Percentiles rank a stretch among this genome's conserved stretches.
These are phyloP conservation scores for Sarcophaga bullata DNA, from an alignment of 1,140 invertebrate species.

Conservation along the genomic window DNA sequence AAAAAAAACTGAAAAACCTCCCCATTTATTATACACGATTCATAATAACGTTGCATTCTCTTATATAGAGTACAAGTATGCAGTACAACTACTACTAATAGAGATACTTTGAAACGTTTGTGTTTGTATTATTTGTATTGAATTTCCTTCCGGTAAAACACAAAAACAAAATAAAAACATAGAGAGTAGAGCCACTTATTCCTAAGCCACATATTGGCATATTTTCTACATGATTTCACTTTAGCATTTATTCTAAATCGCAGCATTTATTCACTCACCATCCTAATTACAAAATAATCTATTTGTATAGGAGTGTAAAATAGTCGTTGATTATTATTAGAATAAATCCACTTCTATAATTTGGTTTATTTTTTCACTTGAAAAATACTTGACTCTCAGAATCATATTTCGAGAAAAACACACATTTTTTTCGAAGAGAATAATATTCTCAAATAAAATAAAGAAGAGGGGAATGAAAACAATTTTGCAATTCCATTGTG, in stretches of 20 bases:
- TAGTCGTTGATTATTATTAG: no score
- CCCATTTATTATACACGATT: not conserved
- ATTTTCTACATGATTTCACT: slow-evolving; percentile 22
- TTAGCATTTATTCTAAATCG: not conserved
- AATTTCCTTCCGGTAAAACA: slow-evolving; percentile 14
- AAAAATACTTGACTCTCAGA: not conserved
- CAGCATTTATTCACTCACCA: no score
- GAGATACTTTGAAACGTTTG: not conserved
- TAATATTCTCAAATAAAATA: no score
- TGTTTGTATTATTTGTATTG: not conserved
- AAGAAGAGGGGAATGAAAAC: no score
- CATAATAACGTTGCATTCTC: not conserved
- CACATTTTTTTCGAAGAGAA: not conserved
- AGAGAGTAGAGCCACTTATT: not conserved
- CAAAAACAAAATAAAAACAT: not conserved
- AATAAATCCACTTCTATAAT: no score
- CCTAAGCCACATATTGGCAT: not conserved
- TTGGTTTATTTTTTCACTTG: not conserved
- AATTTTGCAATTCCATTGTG: no score
- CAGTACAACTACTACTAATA: no score
- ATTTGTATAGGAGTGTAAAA: no score
- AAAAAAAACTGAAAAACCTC: not conserved
- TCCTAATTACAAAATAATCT: no score
- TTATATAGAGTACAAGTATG: no score
- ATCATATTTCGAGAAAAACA: not conserved